Evolutionary conservation across 1,140 invertebrate genomes (phyloP).

Genomic region (Elysia chlorotica): DNA sequence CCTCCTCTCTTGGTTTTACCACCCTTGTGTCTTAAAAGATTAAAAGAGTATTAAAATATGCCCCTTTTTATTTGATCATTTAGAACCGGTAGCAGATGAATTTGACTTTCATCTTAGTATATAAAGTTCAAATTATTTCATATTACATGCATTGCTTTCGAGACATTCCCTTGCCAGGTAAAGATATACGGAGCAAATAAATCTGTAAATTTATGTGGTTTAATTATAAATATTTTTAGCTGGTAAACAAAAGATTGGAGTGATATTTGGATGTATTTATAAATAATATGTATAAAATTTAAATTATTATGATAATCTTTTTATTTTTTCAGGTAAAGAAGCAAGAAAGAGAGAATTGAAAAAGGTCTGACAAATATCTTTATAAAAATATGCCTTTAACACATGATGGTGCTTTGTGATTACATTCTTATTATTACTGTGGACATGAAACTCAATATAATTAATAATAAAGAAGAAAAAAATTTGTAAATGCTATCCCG

Average conservation of each 20-base stretch:
- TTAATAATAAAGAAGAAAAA: neutral
- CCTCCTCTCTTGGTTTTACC: too few species aligned
- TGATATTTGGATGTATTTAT: neutral
- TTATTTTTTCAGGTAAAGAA: slow-evolving; percentile 81
- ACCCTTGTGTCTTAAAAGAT: too few species aligned
- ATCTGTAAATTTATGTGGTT: neutral
- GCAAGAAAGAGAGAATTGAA: slow-evolving; percentile 96
- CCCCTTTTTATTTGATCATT: too few species aligned
- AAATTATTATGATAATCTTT: neutral
- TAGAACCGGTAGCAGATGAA: too few species aligned
- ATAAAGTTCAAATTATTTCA: too few species aligned
- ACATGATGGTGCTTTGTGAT: too few species aligned
- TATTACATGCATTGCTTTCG: neutral
- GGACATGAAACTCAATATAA: neutral
- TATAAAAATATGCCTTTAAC: too few species aligned
- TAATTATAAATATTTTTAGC: neutral
- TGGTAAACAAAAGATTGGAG: too few species aligned
- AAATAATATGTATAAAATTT: too few species aligned
- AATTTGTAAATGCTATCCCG: neutral
- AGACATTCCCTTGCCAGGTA: neutral
- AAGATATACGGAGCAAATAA: neutral
- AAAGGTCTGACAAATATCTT: slow-evolving; percentile 68
- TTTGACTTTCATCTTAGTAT: too few species aligned
- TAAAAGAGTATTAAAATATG: too few species aligned
- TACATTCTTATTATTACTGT: neutral